A percentile compares a stretch with the other conserved stretches of the same genome.
Evolutionary conservation across 2,888 invertebrate genomes (phyloP).

Genomic region (Euzophera pinguis): DNA sequence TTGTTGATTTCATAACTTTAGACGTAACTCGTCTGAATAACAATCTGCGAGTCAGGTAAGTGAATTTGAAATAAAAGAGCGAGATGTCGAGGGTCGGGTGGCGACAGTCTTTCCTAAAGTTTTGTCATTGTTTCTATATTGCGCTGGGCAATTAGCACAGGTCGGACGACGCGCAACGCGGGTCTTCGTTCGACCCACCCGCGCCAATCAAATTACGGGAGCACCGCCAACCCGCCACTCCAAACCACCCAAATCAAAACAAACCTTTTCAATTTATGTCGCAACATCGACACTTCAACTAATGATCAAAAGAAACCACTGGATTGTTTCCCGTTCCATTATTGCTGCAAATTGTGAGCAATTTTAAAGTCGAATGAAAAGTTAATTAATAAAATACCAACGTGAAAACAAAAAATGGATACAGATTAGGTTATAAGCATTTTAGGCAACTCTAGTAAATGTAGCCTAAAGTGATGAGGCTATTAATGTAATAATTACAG

Average conservation of each 20-base stretch:
- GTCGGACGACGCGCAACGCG: conserved; percentile 53
- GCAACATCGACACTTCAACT: conserved; percentile 62
- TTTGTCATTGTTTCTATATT: conserved; percentile 78
- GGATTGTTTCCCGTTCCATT: conserved; percentile 2
- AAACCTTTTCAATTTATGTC: conserved; percentile 51
- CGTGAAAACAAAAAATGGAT: background rate
- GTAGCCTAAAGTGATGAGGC: conserved; percentile 4
- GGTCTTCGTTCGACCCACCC: conserved; percentile 43
- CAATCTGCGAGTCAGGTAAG: conserved; percentile 70
- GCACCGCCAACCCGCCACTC: conserved; percentile 48
- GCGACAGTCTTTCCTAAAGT: conserved; percentile 59
- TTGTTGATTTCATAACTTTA: conserved; percentile 61
- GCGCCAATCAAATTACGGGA: conserved; percentile 68
- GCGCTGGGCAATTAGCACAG: conserved; percentile 74
- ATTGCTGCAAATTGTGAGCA: conserved; percentile 6
- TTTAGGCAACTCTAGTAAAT: background rate
- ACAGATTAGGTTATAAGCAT: too few relatives aligned
- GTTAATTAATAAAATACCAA: background rate
- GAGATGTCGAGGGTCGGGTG: conserved; percentile 54
- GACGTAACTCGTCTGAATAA: conserved; percentile 52
- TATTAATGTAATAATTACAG: conserved; percentile 20
- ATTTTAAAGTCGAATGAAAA: background rate
- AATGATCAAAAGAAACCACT: conserved; percentile 45
- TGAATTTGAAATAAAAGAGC: conserved; percentile 76
- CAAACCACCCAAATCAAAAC: conserved; percentile 51